Evolutionary conservation across 2,797 vertebrate genomes (phyloP).

Genomic region (Gastrophryne carolinensis): DNA sequence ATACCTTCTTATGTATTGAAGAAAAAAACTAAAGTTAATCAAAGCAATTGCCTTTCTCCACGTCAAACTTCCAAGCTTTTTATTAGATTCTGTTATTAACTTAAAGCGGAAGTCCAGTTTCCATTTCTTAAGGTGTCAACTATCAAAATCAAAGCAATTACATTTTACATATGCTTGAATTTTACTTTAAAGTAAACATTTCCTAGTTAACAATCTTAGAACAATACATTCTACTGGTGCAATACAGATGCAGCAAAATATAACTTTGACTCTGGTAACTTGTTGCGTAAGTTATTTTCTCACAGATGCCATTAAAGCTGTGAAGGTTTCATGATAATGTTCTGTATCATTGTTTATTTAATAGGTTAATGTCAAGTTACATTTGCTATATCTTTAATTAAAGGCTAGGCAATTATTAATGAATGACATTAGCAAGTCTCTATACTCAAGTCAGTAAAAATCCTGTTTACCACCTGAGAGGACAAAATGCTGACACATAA

Average conservation of each 20-base stretch:
- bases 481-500: background rate
- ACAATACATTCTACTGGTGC: constrained; percentile 14
- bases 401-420: constrained; percentile 17
- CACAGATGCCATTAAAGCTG: no score
- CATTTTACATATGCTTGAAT: background rate
- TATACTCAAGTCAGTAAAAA: background rate
- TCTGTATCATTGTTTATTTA: no score
- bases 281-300: no score
- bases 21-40: background rate
- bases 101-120: background rate
- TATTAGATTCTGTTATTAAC: constrained; percentile 2
- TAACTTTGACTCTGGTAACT: no score
- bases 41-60: constrained; percentile 4
- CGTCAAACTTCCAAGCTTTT: background rate
- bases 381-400: no score
- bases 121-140: constrained; percentile 13
- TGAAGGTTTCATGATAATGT: no score
- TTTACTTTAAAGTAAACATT: constrained; percentile 4
- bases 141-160: constrained; percentile 35
- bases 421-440: background rate
- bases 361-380: no score
- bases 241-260: background rate
- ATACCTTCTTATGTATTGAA: constrained; percentile 12
- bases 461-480: background rate
- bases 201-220: constrained; percentile 9